Conservation (phyloP, 2,797 vertebrate genomes). For the Anniella stebbinsi region DNA sequence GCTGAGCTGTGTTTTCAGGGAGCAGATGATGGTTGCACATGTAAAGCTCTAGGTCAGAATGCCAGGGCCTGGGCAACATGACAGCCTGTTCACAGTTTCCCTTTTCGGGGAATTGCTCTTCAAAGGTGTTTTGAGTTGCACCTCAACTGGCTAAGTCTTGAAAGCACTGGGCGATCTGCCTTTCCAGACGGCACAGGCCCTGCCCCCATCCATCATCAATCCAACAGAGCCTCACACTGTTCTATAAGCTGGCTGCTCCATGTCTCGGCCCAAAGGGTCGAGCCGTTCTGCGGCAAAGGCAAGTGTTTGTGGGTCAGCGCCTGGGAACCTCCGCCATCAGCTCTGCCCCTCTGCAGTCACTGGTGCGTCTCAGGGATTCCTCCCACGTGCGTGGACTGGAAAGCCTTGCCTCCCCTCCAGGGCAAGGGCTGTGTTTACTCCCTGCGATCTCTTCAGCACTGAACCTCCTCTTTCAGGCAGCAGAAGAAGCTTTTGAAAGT, state of each 20-base stretch:
- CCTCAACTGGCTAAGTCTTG: not conserved
- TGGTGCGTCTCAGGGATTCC: not conserved
- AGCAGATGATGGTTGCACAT: too few relatives aligned
- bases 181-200: too few relatives aligned
- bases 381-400: not conserved
- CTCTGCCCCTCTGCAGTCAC: too few relatives aligned
- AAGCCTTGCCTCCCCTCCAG: not conserved
- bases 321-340: not conserved
- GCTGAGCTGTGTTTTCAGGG: not conserved
- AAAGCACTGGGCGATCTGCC: not conserved
- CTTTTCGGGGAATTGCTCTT: not conserved
- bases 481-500: constrained; percentile 86
- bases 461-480: constrained; percentile 83
- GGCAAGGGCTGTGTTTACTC: not conserved
- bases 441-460: not conserved
- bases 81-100: rapidly evolving
- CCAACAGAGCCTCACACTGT: not conserved
- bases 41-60: not conserved
- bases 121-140: not conserved
- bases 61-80: too few relatives aligned
- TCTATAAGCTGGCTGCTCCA: not conserved
- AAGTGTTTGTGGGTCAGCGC: not conserved
- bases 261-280: not conserved
- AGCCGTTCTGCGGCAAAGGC: not conserved
- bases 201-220: not conserved